phyloP scores from a whole-genome alignment of 2,888 invertebrate species.

The Oxystoma pomonae region DNA sequence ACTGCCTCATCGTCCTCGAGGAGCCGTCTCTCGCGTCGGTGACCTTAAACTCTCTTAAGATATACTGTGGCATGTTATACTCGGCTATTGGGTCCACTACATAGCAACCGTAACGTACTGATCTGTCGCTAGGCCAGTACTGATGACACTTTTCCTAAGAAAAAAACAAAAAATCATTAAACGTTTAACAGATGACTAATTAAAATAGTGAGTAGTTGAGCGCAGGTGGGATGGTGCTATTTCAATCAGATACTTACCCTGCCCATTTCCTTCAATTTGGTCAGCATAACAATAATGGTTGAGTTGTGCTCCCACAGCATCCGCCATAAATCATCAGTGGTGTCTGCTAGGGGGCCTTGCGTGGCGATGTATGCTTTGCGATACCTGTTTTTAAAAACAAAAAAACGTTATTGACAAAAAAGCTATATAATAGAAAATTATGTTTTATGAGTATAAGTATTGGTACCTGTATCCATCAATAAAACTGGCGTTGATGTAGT shows the following conservation, averaged over 20 bases:
- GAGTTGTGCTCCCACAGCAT: constrained; percentile 99
- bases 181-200: background rate
- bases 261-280: constrained; percentile 96
- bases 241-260: no score
- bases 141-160: constrained; percentile 95
- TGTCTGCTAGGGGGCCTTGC: constrained; percentile 97
- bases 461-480: constrained; percentile 80
- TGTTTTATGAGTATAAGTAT: no score
- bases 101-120: constrained; percentile 95
- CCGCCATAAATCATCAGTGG: constrained; percentile 98
- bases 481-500: constrained; percentile 98
- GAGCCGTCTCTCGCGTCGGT: constrained; percentile 97
- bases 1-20: constrained; percentile 91
- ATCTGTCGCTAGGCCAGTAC: constrained; percentile 98
- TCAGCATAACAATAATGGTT: constrained; percentile 98
- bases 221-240: background rate
- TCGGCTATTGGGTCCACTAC: constrained; percentile 99
- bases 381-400: no score
- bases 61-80: constrained; percentile 99
- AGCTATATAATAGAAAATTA: no score
- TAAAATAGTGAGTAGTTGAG: background rate
- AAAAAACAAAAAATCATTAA: constrained; percentile 11
- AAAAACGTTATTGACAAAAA: no score
- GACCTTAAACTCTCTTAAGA: constrained; percentile 97
- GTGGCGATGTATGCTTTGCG: constrained; percentile 95